phyloP scores from a whole-genome alignment of 2,113 vertebrate genomes.

The Parotia lawesii region DNA sequence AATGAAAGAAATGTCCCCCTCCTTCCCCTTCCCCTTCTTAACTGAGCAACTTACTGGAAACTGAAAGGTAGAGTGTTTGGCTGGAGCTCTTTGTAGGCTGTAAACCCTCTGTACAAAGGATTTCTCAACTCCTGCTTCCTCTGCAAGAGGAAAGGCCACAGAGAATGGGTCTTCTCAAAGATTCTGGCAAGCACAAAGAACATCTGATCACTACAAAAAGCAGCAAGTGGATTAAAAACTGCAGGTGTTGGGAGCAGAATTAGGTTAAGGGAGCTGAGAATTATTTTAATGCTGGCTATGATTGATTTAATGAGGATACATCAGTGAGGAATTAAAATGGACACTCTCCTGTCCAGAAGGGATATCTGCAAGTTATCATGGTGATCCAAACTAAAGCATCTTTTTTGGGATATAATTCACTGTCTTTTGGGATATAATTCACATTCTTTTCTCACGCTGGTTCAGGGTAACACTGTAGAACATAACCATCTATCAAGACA shows the following conservation, averaged over 20 bases:
- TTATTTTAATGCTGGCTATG: neutral
- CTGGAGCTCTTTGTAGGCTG: slow-evolving; percentile 68
- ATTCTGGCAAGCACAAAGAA: slow-evolving; percentile 66
- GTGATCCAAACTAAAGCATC: neutral
- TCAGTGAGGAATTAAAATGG: neutral
- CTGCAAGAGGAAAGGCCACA: slow-evolving; percentile 80
- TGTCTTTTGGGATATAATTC: neutral
- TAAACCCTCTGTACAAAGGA: slow-evolving; percentile 74
- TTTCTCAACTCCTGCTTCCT: slow-evolving; percentile 76
- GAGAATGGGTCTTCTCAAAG: slow-evolving; percentile 78
- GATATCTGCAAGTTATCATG: neutral
- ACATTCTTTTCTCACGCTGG: accelerated
- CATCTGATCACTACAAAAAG: neutral
- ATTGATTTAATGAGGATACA: neutral
- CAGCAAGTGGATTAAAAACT: neutral
- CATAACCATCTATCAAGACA: neutral
- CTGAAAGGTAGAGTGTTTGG: slow-evolving; percentile 78
- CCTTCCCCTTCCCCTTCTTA: neutral
- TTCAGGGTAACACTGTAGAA: no score
- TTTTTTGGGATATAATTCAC: neutral
- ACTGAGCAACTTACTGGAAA: slow-evolving; percentile 76
- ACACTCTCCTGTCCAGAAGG: neutral
- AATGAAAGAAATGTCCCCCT: neutral
- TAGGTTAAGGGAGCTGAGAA: neutral
- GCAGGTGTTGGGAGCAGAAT: neutral